These are phyloP conservation scores for Melanotaenia maccullochi DNA, from an alignment of 2,797 vertebrate species.

Conservation along the genomic window DNA sequence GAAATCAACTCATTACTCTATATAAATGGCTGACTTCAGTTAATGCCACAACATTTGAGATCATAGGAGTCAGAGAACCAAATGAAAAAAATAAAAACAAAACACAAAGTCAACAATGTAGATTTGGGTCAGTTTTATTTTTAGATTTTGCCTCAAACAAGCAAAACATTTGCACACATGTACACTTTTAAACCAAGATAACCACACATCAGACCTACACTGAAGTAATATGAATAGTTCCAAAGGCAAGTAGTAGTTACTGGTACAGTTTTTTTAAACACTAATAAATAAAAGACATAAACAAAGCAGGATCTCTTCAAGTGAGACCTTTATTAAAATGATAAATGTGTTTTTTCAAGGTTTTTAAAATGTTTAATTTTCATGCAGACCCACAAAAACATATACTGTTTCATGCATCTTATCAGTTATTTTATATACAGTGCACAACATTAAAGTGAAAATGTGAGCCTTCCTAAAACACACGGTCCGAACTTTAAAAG, in stretches of 20 bases:
- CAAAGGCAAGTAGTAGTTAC: conserved; percentile 14
- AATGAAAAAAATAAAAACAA: conserved; percentile 19
- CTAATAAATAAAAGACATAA: not conserved
- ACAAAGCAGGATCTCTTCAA: not conserved
- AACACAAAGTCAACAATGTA: not conserved
- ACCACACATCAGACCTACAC: conserved; percentile 19
- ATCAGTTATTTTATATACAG: conserved; percentile 3
- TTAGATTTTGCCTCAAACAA: conserved; percentile 19
- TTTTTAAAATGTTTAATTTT: not conserved
- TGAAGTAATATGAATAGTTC: not conserved
- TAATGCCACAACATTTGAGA: not conserved
- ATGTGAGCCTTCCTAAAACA: not conserved
- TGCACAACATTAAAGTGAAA: conserved; percentile 17
- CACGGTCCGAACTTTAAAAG: not conserved
- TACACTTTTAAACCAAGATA: conserved; percentile 24
- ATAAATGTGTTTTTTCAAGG: conserved; percentile 4
- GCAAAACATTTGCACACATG: conserved; percentile 8
- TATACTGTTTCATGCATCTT: conserved; percentile 7
- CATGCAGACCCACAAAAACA: conserved; percentile 13
- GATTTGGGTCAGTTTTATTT: conserved; percentile 32
- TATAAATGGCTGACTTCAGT: not conserved
- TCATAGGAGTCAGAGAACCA: not conserved
- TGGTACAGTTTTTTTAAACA: not conserved
- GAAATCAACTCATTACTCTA: not conserved
- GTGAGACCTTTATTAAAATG: not conserved